Evolutionary conservation across 2,888 invertebrate genomes (phyloP), one percentile per base, ranked within the genome.

Genomic region (Callyntrura guangdongensis): DNA sequence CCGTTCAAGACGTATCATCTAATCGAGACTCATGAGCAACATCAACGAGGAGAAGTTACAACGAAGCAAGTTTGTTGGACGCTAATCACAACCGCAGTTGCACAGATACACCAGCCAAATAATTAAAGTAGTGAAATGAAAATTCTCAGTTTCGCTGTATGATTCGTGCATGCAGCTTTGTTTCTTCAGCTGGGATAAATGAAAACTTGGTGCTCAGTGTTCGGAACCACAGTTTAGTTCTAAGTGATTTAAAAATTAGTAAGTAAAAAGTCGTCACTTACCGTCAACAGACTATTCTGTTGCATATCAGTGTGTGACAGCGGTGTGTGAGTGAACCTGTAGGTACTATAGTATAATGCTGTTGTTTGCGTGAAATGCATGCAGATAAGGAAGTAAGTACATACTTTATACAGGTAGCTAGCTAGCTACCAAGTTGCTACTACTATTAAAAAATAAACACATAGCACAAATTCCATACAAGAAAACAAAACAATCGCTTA

Each of bases 141-240:
- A 17, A 14, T 61, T 1, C 2, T 17, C 61, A n/a, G n/a, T 61
- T 17, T 8, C 3, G 20, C 61, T n/a, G 61, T 4, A 25, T 64
- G n/a, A n/a, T 64, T 64, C 11, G 20, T 56, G 79, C 79, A 14
- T 27, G 56, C 36, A 36, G 25, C 79, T 79, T 79, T 79, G 79
- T 79, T 79, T 79, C 79, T 79, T 79, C 56, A 59, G 79, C 79
- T 79, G 79, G 11, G 12, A 20, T 20, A 77, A 49, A 11, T 53
- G 20, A 11, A 20, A 77, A 17, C n/a, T 17, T 17, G 20, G 77
- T 36, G 17, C 5, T 5, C 27, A 27, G 12, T 36, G 36, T 69
- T 69, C 6, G 2, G 6, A 36, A 36, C n/a, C n/a, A 36, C 59
- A 49, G 53, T 22, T 77, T 53, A 20, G 47, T 17, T 59, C 2